Evolutionary conservation across 2,113 vertebrate genomes (phyloP), one percentile per base, ranked within the genome.

Genomic region (Clinocottus analis): DNA sequence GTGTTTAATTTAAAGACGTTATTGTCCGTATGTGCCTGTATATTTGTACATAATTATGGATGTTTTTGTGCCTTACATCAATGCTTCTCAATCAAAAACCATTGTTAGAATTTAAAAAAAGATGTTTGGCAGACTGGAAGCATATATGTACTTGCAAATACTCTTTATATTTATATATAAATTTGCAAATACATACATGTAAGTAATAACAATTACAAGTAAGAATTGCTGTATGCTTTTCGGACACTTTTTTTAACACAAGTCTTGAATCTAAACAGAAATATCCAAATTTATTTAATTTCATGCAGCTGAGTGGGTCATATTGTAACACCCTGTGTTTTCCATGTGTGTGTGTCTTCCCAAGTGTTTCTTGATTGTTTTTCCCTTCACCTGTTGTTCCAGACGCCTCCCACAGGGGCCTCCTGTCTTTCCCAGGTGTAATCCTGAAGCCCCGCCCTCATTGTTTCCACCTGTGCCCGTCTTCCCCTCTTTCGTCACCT

Each of bases 1-100:
- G 7, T 49, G 1, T 21, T 49, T n/a, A 8, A n/a, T 49, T 49
- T n/a, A 49, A n/a, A 45, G 16, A 45, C 19, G 7, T 45, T 6
- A 16, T 45, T 45, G 39, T 12, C 51, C 23, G n/a, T 25, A 49
- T 56, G 53, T 56, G 53, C 23, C 53, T 25, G 53, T 56, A 27
- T 56, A 27, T 56, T 27, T 25, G 53, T 13, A 11, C 25, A 45
- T 14, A 59, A 1, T 9, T 3, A 27, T 47, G 3, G 6, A 17
- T 62, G 19, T 70, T 37, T 25, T 41, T 68, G 66, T 61, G 77
- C 35, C 72, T 84, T 35, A 69, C 6, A 17, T 43, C 25, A 45
- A 23, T 37, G n/a, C 16, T 16, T 21, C 27, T 79, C 11, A 31
- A 29, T 4, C 16, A 53, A 56, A 62, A 41, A 45, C 21, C 33